Conservation (phyloP, 2,797 vertebrate species). For the Micropoecilia bifurca region DNA sequence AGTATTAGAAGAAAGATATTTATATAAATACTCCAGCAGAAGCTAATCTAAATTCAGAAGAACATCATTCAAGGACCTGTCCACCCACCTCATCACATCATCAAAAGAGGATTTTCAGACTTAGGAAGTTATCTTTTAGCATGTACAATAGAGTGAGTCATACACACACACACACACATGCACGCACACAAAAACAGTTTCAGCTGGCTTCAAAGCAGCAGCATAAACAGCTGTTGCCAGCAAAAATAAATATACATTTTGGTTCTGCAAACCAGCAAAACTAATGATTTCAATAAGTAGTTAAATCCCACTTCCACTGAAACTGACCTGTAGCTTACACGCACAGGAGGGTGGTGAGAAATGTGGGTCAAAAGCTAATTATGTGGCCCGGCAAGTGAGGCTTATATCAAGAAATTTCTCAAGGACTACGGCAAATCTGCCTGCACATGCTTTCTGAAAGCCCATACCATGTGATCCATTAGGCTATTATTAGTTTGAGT, state of each 20-base stretch:
- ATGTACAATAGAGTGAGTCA: constrained; percentile 68
- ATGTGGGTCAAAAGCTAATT: constrained; percentile 83
- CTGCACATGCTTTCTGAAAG: constrained; percentile 71
- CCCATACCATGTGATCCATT: constrained; percentile 68
- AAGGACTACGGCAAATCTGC: constrained; percentile 70
- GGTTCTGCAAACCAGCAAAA: constrained; percentile 60
- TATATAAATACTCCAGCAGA: constrained; percentile 34
- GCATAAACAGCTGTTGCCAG: constrained; percentile 69
- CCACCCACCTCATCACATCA: constrained; percentile 68
- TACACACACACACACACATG: constrained; percentile 58
- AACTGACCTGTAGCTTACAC: constrained; percentile 67
- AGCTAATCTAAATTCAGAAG: constrained; percentile 39
- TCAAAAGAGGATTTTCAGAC: constrained; percentile 64
- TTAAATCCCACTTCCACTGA: constrained; percentile 54
- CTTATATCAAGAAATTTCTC: constrained; percentile 77
- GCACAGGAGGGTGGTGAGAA: constrained; percentile 59
- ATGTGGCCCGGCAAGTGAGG: constrained; percentile 73
- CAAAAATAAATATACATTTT: constrained; percentile 53
- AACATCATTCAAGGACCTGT: constrained; percentile 59
- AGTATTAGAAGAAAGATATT: constrained; percentile 32
- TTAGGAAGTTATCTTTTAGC: constrained; percentile 62
- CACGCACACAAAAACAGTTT: constrained; percentile 21
- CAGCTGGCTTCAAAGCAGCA: constrained; percentile 54
- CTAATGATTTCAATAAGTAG: constrained; percentile 51
- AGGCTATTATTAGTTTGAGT: constrained; percentile 71